Evolutionary conservation across 2,797 vertebrate species (phyloP).

Genomic region (Falco cherrug): DNA sequence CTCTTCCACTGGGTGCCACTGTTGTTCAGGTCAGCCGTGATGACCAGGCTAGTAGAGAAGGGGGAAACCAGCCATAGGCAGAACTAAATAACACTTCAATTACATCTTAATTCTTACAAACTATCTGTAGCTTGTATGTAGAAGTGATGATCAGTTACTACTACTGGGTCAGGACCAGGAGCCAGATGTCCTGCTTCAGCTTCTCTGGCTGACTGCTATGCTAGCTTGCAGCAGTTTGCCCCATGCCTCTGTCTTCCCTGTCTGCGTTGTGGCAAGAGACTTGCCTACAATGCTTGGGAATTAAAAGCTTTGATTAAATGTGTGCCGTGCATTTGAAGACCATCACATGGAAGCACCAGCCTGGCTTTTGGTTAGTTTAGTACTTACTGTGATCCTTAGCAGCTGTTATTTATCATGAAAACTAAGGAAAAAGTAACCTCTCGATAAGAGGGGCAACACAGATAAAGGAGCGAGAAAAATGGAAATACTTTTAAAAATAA

Average conservation of each 20-base stretch:
- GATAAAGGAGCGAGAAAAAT: neutral
- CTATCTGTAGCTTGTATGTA: neutral
- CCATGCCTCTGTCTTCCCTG: neutral
- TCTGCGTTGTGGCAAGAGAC: neutral
- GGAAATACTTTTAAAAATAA: neutral
- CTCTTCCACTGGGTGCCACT: conserved; percentile 52
- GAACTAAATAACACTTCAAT: neutral
- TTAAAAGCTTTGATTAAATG: neutral
- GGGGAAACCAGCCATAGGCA: neutral
- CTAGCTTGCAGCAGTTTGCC: neutral
- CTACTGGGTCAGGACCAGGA: neutral
- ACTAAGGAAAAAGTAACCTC: neutral
- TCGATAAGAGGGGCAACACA: neutral
- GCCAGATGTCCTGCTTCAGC: neutral
- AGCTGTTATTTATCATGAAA: neutral
- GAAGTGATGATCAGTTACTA: neutral
- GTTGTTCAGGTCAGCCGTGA: conserved; percentile 2
- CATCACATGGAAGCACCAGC: neutral
- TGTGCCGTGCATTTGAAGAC: neutral
- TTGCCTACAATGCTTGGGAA: neutral
- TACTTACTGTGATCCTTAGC: neutral
- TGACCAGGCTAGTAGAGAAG: neutral
- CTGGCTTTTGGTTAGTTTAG: neutral
- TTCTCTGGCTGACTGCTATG: neutral
- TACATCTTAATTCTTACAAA: neutral